A percentile compares a stretch with the other conserved stretches of the same genome.
Evolutionary conservation across 92 coral and sea anemone species (phyloP).

Genomic region (Chrysogorgia sp.): DNA sequence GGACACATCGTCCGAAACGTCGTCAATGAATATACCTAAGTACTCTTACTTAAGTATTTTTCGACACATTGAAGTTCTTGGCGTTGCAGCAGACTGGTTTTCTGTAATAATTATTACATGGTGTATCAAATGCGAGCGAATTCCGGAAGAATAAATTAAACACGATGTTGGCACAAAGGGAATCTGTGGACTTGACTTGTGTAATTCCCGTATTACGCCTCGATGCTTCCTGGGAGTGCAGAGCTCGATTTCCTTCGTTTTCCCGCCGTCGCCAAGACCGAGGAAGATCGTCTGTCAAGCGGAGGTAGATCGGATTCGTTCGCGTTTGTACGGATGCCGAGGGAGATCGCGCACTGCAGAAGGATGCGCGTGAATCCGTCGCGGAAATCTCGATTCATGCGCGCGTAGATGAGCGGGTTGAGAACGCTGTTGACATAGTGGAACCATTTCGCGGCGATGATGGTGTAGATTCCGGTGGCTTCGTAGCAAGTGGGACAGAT

Average conservation of each 20-base stretch:
- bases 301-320: constrained; percentile 47
- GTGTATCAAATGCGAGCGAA: no score
- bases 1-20: no score
- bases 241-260: constrained; percentile 32
- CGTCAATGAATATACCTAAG: no score
- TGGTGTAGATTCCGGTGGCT: constrained; percentile 74
- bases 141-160: no score
- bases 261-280: neutral
- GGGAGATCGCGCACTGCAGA: constrained; percentile 68
- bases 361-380: constrained; percentile 80
- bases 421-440: constrained; percentile 96
- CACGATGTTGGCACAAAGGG: neutral
- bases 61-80: no score
- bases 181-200: neutral
- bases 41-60: no score
- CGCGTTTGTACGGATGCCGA: constrained; percentile 68
- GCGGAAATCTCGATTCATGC: constrained; percentile 94
- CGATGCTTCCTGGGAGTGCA: neutral
- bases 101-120: no score
- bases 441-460: constrained; percentile 90
- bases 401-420: constrained; percentile 91
- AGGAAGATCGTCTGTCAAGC: constrained; percentile 26
- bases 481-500: constrained; percentile 67
- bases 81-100: no score
- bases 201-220: neutral